Evolutionary conservation across 2,888 invertebrate genomes (phyloP).

Genomic region (Pelosia muscerda): DNA sequence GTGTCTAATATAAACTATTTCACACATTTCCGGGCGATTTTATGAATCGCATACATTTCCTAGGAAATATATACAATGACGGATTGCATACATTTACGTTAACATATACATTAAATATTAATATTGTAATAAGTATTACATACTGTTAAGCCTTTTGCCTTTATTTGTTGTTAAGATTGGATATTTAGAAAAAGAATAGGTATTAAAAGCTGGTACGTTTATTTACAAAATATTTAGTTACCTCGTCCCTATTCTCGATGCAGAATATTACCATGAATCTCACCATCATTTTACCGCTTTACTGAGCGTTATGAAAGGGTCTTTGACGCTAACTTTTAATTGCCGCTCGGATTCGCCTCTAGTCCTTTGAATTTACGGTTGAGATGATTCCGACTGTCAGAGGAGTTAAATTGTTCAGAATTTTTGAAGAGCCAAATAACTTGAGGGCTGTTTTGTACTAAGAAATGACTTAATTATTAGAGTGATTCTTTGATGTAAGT

Average conservation of each 20-base stretch:
- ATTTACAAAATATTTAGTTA: neutral
- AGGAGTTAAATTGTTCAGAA: constrained; percentile 48
- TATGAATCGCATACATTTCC: too few species aligned
- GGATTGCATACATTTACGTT: too few species aligned
- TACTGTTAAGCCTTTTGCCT: too few species aligned
- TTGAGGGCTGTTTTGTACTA: neutral
- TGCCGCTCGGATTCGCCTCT: constrained; percentile 57
- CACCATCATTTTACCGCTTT: constrained; percentile 55
- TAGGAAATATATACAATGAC: too few species aligned
- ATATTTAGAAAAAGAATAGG: too few species aligned
- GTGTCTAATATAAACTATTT: too few species aligned
- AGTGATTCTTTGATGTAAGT: constrained; percentile 10
- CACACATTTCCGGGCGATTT: too few species aligned
- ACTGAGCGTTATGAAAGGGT: constrained; percentile 64
- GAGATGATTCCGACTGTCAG: constrained; percentile 42
- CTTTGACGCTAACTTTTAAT: constrained; percentile 79
- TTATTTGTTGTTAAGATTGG: too few species aligned
- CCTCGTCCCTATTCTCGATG: constrained; percentile 25
- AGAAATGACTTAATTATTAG: constrained; percentile 11
- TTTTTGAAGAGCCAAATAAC: constrained; percentile 12
- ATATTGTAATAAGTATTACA: too few species aligned
- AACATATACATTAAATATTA: too few species aligned
- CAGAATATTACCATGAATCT: constrained; percentile 29
- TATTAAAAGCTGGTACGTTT: too few species aligned
- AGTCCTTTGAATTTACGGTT: constrained; percentile 69